Evolutionary conservation across 2,797 vertebrate species (phyloP).

Genomic region (Eidolon dupreanum): DNA sequence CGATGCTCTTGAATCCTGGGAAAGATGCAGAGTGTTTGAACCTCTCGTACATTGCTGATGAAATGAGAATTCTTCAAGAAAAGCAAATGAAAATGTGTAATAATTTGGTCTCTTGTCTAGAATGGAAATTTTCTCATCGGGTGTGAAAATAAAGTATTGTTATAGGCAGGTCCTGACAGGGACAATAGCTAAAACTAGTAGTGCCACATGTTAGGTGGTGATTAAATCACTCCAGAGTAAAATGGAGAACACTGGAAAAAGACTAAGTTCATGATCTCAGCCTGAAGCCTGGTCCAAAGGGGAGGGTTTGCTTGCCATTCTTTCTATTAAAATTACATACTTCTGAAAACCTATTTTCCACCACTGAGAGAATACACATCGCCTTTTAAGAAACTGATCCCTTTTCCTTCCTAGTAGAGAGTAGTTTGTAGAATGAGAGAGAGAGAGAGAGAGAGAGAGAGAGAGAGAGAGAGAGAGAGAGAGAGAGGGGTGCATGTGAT

Average conservation of each 20-base stretch:
- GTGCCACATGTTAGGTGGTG: not conserved
- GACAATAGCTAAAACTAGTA: not conserved
- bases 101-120: conserved; percentile 4
- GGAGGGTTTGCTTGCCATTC: not conserved
- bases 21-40: not conserved
- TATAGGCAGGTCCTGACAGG: not conserved
- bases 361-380: not conserved
- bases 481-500: not conserved
- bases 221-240: conserved; percentile 11
- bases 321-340: conserved; percentile 38
- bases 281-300: not conserved
- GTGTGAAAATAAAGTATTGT: not conserved
- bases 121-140: not conserved
- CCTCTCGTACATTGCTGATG: not conserved
- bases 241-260: conserved; percentile 20
- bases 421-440: not conserved
- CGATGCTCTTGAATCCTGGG: not conserved
- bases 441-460: not conserved
- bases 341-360: conserved; percentile 17
- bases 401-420: not conserved
- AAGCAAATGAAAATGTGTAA: not conserved
- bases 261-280: not conserved
- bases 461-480: not conserved
- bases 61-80: conserved; percentile 25
- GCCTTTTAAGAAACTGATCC: conserved; percentile 10